Evolutionary conservation across 2,888 invertebrate genomes (phyloP).

Genomic region (Sialis fuliginosa): DNA sequence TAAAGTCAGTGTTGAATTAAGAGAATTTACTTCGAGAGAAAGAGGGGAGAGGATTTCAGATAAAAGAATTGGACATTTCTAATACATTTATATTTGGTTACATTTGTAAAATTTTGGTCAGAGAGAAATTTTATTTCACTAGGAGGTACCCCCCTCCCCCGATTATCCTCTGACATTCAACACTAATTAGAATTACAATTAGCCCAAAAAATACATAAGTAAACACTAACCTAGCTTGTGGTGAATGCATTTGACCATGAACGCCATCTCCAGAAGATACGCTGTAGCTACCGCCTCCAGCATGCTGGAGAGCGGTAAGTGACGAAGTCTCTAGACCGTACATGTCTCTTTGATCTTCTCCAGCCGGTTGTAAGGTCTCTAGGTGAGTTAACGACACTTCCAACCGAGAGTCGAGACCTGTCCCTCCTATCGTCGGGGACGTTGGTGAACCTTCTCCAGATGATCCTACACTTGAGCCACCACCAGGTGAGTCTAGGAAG

Average conservation of each 20-base stretch:
- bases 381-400: slow-evolving; percentile 3
- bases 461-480: neutral
- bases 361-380: slow-evolving; percentile 1
- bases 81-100: no score
- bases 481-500: neutral
- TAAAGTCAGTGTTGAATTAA: no score
- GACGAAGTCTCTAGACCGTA: slow-evolving; percentile 1
- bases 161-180: no score
- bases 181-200: neutral
- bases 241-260: slow-evolving; percentile 2
- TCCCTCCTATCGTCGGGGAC: neutral
- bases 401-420: neutral
- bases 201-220: neutral
- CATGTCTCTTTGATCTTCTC: slow-evolving; percentile 2
- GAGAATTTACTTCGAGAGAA: no score
- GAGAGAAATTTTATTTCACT: no score
- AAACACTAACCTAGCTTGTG: slow-evolving; percentile 3
- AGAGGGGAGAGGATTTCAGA: no score
- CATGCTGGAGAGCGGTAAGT: slow-evolving; percentile 1
- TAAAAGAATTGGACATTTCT: no score
- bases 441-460: neutral
- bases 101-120: no score
- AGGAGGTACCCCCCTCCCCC: no score
- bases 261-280: neutral
- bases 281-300: neutral